Conservation (phyloP, 2,113 vertebrate genomes). For the Noctilio leporinus region DNA sequence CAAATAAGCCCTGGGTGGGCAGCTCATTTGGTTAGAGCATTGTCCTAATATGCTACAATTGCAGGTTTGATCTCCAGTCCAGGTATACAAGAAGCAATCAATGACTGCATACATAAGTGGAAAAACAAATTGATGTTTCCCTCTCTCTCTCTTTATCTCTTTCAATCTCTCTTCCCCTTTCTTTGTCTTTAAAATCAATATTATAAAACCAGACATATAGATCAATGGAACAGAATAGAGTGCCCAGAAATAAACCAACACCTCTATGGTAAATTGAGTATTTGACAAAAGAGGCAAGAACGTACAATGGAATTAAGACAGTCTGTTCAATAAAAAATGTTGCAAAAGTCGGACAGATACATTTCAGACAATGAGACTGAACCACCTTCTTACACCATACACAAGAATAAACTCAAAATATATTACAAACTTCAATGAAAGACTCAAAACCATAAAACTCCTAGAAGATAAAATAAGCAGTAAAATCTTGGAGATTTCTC, state of each 20-base stretch:
- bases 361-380: background rate
- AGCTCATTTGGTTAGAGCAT: too few species aligned
- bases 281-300: background rate
- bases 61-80: too few species aligned
- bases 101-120: too few species aligned
- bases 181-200: too few species aligned
- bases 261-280: background rate
- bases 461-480: background rate
- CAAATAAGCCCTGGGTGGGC: too few species aligned
- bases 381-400: background rate
- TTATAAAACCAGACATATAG: too few species aligned
- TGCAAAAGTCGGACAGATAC: background rate
- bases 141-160: too few species aligned
- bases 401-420: background rate
- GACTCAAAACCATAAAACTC: background rate
- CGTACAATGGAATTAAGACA: background rate
- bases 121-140: too few species aligned
- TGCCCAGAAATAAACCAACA: background rate
- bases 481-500: background rate
- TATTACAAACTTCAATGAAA: background rate
- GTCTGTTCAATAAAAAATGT: background rate
- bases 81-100: too few species aligned
- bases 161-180: too few species aligned
- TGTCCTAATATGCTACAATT: too few species aligned
- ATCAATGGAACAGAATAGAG: too few species aligned